Conservation (phyloP, 2,888 invertebrate genomes). For the Chesias legatella region DNA sequence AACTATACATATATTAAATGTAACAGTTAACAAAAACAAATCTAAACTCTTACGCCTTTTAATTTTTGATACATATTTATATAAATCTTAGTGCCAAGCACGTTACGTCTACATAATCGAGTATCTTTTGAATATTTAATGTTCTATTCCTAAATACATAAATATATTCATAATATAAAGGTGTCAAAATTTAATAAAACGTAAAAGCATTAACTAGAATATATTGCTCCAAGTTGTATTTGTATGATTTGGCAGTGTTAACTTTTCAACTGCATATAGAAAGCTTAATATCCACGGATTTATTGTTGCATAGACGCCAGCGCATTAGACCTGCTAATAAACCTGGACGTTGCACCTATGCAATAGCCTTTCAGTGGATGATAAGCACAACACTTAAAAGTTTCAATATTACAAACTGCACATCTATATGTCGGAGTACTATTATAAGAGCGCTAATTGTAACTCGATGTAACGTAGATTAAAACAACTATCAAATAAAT, state of each 20-base stretch:
- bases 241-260: conserved; percentile 69
- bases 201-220: conserved; percentile 43
- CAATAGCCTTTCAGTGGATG: background rate
- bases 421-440: conserved; percentile 19
- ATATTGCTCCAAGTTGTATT: conserved; percentile 58
- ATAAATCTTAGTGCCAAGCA: conserved; percentile 11
- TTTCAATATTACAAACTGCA: conserved; percentile 1
- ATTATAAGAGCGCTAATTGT: conserved; percentile 12
- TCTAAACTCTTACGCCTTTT: conserved; percentile 49
- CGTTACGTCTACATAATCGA: conserved; percentile 10
- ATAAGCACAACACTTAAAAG: background rate
- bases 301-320: no score
- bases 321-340: no score
- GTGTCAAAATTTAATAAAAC: conserved; percentile 40
- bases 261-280: conserved; percentile 37
- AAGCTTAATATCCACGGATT: no score
- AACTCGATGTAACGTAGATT: conserved; percentile 46
- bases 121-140: conserved; percentile 21
- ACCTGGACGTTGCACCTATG: no score
- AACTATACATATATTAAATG: conserved; percentile 52
- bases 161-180: conserved; percentile 31
- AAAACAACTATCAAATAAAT: conserved; percentile 62
- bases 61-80: conserved; percentile 11
- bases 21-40: conserved; percentile 54
- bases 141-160: conserved; percentile 16